These are phyloP conservation scores for Metaphire vulgaris DNA, from an alignment of 1,140 invertebrate species.

Conservation along the genomic window DNA sequence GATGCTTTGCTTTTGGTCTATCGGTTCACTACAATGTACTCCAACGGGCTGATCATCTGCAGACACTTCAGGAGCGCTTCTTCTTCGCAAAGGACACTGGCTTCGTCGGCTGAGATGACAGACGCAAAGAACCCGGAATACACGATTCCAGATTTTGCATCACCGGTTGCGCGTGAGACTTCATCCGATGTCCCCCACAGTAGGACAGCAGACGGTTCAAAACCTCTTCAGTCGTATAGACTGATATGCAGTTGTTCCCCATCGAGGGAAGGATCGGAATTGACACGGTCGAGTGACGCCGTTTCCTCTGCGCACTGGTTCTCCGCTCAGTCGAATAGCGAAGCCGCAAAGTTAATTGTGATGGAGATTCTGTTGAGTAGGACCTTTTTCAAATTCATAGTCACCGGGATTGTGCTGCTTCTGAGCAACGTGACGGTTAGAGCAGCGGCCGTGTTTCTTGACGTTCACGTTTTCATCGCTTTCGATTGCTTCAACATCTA, in stretches of 20 bases:
- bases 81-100: background rate
- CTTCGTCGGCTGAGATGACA: background rate
- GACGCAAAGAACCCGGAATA: background rate
- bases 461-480: background rate
- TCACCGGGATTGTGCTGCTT: conserved; percentile 6
- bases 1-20: background rate
- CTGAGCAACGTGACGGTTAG: conserved; percentile 5
- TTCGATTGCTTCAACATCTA: conserved; percentile 12
- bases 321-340: background rate
- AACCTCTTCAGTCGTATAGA: background rate
- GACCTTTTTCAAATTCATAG: conserved; percentile 14
- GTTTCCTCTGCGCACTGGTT: background rate
- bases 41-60: background rate
- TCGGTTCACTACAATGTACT: background rate
- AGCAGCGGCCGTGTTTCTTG: conserved; percentile 4
- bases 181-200: background rate
- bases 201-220: too few species aligned
- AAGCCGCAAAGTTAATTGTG: background rate
- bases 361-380: conserved; percentile 4
- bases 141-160: background rate
- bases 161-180: background rate
- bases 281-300: background rate
- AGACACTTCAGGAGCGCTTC: background rate
- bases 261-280: background rate
- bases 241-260: background rate